Percentiles rank a stretch among this genome's conserved stretches.
These are phyloP conservation scores for Sussaba pulchella DNA, from an alignment of 2,888 invertebrate genomes.

Conservation along the genomic window DNA sequence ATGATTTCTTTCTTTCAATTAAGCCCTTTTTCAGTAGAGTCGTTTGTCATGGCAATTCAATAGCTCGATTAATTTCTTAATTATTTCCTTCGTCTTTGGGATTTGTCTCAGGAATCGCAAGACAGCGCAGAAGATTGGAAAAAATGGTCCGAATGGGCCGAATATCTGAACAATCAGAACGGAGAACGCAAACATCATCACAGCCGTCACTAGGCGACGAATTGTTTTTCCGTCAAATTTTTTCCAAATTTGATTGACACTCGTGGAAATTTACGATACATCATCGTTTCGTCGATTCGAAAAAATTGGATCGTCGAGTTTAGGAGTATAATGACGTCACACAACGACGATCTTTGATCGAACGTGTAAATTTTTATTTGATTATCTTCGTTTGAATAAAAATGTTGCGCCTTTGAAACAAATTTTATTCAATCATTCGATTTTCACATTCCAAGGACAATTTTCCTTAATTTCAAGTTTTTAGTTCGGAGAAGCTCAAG, in stretches of 20 bases:
- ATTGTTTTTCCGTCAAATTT: too few relatives aligned
- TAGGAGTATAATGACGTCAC: constrained; percentile 29
- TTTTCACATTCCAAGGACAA: too few relatives aligned
- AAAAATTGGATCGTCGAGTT: constrained; percentile 13
- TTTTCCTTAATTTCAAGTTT: neutral
- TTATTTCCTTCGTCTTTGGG: neutral
- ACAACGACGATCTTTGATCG: constrained; percentile 26
- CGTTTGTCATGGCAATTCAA: neutral
- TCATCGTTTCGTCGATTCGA: neutral
- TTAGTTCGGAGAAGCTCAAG: too few relatives aligned
- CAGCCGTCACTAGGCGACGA: constrained; percentile 72
- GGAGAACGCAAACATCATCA: constrained; percentile 75
- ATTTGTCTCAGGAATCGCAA: constrained; percentile 71
- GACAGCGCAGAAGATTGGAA: constrained; percentile 69
- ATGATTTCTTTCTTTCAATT: too few relatives aligned
- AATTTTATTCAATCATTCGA: neutral
- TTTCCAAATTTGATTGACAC: too few relatives aligned
- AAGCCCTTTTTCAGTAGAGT: too few relatives aligned
- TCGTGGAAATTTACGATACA: too few relatives aligned
- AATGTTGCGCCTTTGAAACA: constrained; percentile 23
- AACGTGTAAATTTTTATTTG: constrained; percentile 56
- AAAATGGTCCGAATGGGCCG: constrained; percentile 75
- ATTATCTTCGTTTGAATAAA: constrained; percentile 48
- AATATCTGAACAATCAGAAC: constrained; percentile 72
- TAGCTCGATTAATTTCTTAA: neutral